A percentile compares a stretch with the other conserved stretches of the same genome.
Evolutionary conservation across 2,113 vertebrate species (phyloP).

Genomic region (Pangasianodon hypophthalmus): DNA sequence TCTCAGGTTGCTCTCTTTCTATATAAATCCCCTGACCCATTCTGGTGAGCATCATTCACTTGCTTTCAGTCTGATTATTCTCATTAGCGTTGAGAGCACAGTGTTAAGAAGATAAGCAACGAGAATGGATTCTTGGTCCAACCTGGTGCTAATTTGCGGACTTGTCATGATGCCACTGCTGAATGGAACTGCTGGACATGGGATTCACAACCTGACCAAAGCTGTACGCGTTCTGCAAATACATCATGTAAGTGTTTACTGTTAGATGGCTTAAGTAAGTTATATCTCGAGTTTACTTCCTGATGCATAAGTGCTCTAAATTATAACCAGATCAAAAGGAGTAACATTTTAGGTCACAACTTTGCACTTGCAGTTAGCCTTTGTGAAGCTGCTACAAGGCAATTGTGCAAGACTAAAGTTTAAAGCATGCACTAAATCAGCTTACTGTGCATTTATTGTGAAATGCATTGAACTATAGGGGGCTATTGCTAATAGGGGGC

Average conservation of each 20-base stretch:
- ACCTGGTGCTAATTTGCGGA: constrained; percentile 33
- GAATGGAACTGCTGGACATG: constrained; percentile 15
- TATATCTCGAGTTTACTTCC: background rate
- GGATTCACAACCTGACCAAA: background rate
- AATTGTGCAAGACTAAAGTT: background rate
- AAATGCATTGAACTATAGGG: background rate
- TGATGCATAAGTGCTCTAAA: background rate
- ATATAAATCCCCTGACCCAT: constrained; percentile 53
- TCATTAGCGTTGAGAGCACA: constrained; percentile 5
- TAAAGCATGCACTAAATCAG: background rate
- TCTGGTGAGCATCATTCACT: constrained; percentile 43
- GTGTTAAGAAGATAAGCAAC: background rate
- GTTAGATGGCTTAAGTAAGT: background rate
- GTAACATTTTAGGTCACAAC: background rate
- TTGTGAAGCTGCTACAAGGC: background rate
- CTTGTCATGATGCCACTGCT: constrained; percentile 24
- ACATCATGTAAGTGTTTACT: constrained; percentile 46
- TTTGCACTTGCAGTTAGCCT: constrained; percentile 1
- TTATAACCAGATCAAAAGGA: constrained; percentile 6
- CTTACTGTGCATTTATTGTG: background rate
- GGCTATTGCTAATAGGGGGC: background rate
- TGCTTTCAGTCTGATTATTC: constrained; percentile 36
- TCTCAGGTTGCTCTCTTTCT: constrained; percentile 33
- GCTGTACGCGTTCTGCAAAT: background rate
- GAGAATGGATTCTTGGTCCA: constrained; percentile 46